Conservation (phyloP, 1,140 invertebrate genomes). For the Varroa destructor region DNA sequence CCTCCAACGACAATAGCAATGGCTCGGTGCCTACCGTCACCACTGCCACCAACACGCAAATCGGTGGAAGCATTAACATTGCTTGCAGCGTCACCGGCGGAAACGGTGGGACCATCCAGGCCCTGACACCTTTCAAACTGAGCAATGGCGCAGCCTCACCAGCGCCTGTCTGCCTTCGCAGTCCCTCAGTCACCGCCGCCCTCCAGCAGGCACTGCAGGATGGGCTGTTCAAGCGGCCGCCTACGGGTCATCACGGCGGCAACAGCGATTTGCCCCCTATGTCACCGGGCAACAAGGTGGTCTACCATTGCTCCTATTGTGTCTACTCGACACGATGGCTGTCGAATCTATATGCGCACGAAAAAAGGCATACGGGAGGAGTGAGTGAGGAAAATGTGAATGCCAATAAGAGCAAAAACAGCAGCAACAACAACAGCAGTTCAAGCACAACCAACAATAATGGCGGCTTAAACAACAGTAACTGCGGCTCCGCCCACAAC, state of each 20-base stretch:
- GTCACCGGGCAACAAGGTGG: conserved; percentile 45
- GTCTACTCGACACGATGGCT: conserved; percentile 73
- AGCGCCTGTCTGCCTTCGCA: conserved; percentile 15
- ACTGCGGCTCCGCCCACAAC: background rate
- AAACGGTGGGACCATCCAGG: background rate
- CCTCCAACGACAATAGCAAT: conserved; percentile 31
- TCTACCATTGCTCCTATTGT: conserved; percentile 73
- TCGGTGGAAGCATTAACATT: background rate
- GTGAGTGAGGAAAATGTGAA: conserved; percentile 32
- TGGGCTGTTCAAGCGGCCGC: conserved; percentile 25
- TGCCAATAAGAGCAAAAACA: conserved; percentile 2
- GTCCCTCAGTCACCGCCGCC: conserved; percentile 26
- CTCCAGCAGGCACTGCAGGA: conserved; percentile 21
- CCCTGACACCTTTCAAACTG: conserved; percentile 5
- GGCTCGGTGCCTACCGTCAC: conserved; percentile 31
- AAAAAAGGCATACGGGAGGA: conserved; percentile 57
- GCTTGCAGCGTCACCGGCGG: conserved; percentile 1
- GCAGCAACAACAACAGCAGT: conserved; percentile 33
- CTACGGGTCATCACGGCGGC: background rate
- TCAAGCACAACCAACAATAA: conserved; percentile 35
- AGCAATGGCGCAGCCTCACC: conserved; percentile 4
- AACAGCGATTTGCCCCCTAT: conserved; percentile 14
- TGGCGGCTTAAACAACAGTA: conserved; percentile 29
- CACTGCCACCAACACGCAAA: background rate
- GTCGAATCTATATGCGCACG: conserved; percentile 76